A percentile compares a stretch with the other conserved stretches of the same genome.
Evolutionary conservation across 1,140 invertebrate species (phyloP).

Genomic region (Papilio glaucus): DNA sequence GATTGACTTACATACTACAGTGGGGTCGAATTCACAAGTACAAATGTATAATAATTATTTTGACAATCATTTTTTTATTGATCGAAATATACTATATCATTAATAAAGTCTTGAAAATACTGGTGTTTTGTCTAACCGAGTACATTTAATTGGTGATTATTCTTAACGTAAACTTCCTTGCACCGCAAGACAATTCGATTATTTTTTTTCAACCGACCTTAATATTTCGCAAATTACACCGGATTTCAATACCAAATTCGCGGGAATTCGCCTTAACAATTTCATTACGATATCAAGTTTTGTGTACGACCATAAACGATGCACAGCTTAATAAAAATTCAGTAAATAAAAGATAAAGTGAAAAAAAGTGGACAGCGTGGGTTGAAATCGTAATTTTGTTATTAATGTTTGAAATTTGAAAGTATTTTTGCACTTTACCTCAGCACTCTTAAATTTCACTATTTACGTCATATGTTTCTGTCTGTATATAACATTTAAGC

Average conservation of each 20-base stretch:
- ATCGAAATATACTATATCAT: too few relatives aligned
- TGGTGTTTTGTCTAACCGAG: not conserved
- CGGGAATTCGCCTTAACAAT: slow-evolving; percentile 52
- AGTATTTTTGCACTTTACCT: not conserved
- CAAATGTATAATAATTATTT: too few relatives aligned
- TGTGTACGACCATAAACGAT: slow-evolving; percentile 40
- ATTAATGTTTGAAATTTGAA: slow-evolving; percentile 15
- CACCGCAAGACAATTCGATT: slow-evolving; percentile 27
- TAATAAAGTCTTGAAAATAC: too few relatives aligned
- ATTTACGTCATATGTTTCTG: too few relatives aligned
- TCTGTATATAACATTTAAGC: too few relatives aligned
- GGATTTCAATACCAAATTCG: slow-evolving; percentile 45
- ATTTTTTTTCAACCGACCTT: slow-evolving; percentile 15
- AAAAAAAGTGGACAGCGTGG: slow-evolving; percentile 13
- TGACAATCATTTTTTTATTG: too few relatives aligned
- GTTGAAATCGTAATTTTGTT: slow-evolving; percentile 39
- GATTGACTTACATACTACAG: too few relatives aligned
- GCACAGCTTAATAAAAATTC: not conserved
- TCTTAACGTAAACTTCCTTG: slow-evolving; percentile 19
- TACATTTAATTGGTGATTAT: not conserved
- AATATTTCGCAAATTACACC: slow-evolving; percentile 42
- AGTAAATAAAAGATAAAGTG: slow-evolving; percentile 2
- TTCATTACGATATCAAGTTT: slow-evolving; percentile 50
- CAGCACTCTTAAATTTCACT: too few relatives aligned
- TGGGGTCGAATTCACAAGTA: too few relatives aligned